Evolutionary conservation across 2,113 vertebrate species (phyloP).

Genomic region (Etia nguti): DNA sequence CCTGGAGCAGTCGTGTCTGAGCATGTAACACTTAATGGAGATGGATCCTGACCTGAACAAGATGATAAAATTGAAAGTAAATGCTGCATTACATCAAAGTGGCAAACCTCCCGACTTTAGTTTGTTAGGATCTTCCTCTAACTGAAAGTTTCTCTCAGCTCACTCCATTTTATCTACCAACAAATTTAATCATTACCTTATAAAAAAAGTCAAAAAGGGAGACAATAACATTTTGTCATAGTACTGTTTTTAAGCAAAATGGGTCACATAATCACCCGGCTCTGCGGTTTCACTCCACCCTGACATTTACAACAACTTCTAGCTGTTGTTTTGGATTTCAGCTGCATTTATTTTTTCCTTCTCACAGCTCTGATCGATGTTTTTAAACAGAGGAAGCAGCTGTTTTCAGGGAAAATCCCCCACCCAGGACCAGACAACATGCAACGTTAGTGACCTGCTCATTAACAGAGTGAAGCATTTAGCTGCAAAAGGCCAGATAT

Average conservation of each 20-base stretch:
- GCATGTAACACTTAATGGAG: conserved; percentile 19
- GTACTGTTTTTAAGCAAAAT: not conserved
- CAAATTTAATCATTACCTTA: not conserved
- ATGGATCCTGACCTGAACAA: conserved; percentile 12
- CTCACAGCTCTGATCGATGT: not conserved
- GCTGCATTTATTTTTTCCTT: not conserved
- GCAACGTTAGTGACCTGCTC: not conserved
- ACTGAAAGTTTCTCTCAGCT: not conserved
- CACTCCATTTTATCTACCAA: not conserved
- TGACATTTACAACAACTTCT: not conserved
- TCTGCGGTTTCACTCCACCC: not conserved
- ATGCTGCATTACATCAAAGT: not conserved
- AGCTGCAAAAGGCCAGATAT: not conserved
- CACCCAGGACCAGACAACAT: not conserved
- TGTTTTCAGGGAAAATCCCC: not conserved
- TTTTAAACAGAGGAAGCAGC: not conserved
- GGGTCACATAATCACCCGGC: not conserved
- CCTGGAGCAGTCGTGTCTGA: conserved; percentile 26
- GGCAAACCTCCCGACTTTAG: not conserved
- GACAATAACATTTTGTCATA: not conserved
- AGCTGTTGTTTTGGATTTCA: not conserved
- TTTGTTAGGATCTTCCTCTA: not conserved
- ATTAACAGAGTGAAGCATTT: not conserved
- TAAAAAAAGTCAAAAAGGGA: too few relatives aligned
- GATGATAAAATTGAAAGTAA: conserved; percentile 13